Conservation (phyloP, 2,888 invertebrate genomes). For the Alsophila aescularia region DNA sequence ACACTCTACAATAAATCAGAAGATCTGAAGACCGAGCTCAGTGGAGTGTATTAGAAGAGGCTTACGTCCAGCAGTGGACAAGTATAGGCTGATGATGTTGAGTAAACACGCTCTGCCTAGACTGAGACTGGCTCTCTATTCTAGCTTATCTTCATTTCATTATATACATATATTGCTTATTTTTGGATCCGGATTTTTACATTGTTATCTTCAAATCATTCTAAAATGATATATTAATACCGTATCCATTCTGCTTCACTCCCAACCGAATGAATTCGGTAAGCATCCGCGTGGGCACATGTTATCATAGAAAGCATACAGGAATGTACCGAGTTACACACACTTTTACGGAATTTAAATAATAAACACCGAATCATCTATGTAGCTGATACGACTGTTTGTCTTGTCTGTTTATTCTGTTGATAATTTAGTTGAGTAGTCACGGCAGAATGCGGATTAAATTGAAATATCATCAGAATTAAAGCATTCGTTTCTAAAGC, state of each 20-base stretch:
- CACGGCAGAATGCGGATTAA: constrained; percentile 16
- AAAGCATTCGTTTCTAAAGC: no score
- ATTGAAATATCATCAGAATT: constrained; percentile 30
- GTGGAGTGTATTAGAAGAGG: no score
- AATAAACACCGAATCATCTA: constrained; percentile 12
- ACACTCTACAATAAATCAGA: no score
- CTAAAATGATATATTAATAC: constrained; percentile 1
- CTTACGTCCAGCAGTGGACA: no score
- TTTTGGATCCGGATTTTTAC: not conserved
- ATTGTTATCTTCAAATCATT: not conserved
- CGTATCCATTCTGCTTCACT: constrained; percentile 20
- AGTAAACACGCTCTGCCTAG: no score
- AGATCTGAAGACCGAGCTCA: no score
- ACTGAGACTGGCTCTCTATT: no score
- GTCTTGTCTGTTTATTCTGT: constrained; percentile 32
- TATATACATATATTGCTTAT: no score
- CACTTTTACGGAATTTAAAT: constrained; percentile 13
- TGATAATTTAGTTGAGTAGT: constrained; percentile 24
- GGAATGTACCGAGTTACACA: constrained; percentile 71
- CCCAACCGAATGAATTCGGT: constrained; percentile 50
- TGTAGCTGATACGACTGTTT: constrained; percentile 14
- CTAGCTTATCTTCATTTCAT: no score
- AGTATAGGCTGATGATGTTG: no score
- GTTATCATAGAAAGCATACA: constrained; percentile 71
- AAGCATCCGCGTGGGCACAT: constrained; percentile 53